These are phyloP conservation scores for Epizoanthus ramosus DNA, from an alignment of 92 coral and sea anemone species.

Conservation along the genomic window DNA sequence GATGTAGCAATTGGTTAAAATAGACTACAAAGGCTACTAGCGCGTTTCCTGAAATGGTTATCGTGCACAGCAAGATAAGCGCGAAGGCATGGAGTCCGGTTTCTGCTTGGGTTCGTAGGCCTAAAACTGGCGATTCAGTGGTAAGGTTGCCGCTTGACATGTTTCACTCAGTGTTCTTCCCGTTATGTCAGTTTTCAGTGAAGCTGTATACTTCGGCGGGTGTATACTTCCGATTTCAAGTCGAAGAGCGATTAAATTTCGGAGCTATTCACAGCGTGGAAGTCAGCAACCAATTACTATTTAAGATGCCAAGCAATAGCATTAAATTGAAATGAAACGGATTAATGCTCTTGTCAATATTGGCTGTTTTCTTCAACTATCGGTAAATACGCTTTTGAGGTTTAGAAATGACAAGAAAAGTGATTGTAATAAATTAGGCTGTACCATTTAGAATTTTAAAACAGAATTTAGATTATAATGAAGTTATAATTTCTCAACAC, in stretches of 20 bases:
- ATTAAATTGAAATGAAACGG: slow-evolving; percentile 17
- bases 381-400: slow-evolving; percentile 2
- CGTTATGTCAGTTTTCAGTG: background rate
- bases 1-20: slow-evolving; percentile 13
- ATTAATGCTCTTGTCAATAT: slow-evolving; percentile 23
- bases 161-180: background rate
- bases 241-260: background rate
- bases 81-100: slow-evolving; percentile 19
- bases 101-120: slow-evolving; percentile 3
- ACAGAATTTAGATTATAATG: background rate
- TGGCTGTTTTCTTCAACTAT: slow-evolving; percentile 23
- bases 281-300: background rate
- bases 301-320: background rate
- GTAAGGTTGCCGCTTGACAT: slow-evolving; percentile 15
- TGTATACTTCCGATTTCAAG: background rate
- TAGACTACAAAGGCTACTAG: slow-evolving; percentile 15
- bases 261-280: background rate
- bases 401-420: slow-evolving; percentile 7
- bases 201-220: too few relatives aligned
- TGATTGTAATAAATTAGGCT: background rate
- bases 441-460: background rate
- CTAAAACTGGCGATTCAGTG: background rate
- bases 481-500: too few relatives aligned
- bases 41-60: slow-evolving; percentile 15
- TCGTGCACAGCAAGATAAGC: slow-evolving; percentile 24